Evolutionary conservation across 2,888 invertebrate species (phyloP).

Genomic region (Rhingia campestris): DNA sequence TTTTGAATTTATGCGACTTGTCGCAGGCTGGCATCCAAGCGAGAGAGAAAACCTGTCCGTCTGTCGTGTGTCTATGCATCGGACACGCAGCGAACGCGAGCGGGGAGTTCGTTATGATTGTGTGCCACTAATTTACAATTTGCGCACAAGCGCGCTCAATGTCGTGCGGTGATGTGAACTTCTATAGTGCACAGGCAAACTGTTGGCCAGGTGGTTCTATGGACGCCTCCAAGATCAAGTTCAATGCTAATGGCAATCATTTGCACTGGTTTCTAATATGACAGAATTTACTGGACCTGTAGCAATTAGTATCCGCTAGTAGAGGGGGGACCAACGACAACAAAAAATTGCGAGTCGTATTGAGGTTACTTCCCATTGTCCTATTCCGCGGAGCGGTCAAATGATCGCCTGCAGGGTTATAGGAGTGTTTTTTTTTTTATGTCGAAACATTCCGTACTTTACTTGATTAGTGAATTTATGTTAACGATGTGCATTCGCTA

Average conservation of each 20-base stretch:
- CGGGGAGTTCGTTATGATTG: conserved; percentile 52
- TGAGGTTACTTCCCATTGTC: conserved; percentile 67
- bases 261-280: conserved; percentile 60
- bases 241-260: conserved; percentile 69
- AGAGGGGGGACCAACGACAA: not conserved
- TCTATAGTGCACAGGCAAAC: conserved; percentile 9
- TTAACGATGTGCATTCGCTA: conserved; percentile 41
- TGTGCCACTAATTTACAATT: conserved; percentile 55
- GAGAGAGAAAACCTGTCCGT: conserved; percentile 49
- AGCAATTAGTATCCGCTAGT: conserved; percentile 51
- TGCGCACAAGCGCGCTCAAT: conserved; percentile 36
- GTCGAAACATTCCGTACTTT: not conserved
- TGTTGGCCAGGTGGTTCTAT: conserved; percentile 42
- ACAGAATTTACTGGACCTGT: conserved; percentile 47
- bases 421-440: conserved; percentile 2
- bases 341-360: conserved; percentile 5
- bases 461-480: conserved; percentile 29
- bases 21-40: not conserved
- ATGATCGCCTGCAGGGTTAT: conserved; percentile 38
- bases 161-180: conserved; percentile 71
- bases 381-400: conserved; percentile 37
- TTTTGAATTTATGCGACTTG: conserved; percentile 42
- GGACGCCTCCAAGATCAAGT: conserved; percentile 65
- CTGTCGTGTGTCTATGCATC: conserved; percentile 9
- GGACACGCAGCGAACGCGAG: not conserved